Conservation (phyloP, 2,797 vertebrate species). For the Pseudochromis fuscus region DNA sequence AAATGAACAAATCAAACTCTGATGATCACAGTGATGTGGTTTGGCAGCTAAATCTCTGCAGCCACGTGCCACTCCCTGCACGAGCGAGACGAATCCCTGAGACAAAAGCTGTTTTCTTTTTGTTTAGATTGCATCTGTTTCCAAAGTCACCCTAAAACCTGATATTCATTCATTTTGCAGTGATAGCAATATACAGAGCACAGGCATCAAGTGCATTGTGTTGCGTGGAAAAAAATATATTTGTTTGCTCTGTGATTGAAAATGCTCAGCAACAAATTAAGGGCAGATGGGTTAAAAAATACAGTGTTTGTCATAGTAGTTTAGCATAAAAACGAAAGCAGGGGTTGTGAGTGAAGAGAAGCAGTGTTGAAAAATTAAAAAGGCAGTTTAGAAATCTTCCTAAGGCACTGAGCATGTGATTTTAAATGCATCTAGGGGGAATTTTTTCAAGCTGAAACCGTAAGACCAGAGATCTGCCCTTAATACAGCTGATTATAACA, state of each 20-base stretch:
- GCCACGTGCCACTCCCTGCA: too few relatives aligned
- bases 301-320: slow-evolving; percentile 21
- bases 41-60: too few relatives aligned
- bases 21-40: too few relatives aligned
- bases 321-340: slow-evolving; percentile 30
- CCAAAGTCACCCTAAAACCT: neutral
- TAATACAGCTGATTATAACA: slow-evolving; percentile 17
- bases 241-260: slow-evolving; percentile 41
- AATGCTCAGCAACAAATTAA: slow-evolving; percentile 56
- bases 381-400: slow-evolving; percentile 24
- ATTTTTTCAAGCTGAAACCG: slow-evolving; percentile 17
- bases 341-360: slow-evolving; percentile 7
- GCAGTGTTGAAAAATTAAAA: slow-evolving; percentile 27
- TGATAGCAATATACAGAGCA: neutral
- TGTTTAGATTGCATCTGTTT: neutral
- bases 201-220: slow-evolving; percentile 34
- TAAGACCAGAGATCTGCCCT: neutral
- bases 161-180: too few relatives aligned
- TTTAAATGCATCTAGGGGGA: slow-evolving; percentile 31
- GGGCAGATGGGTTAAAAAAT: slow-evolving; percentile 25
- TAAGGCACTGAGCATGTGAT: slow-evolving; percentile 27
- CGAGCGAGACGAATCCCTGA: neutral
- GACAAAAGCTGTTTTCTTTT: neutral
- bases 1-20: too few relatives aligned
- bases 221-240: slow-evolving; percentile 34